Percentiles rank a stretch among this genome's conserved stretches.
These are phyloP conservation scores for Drosophila pegasa DNA, from an alignment of 2,888 invertebrate genomes.

Conservation along the genomic window DNA sequence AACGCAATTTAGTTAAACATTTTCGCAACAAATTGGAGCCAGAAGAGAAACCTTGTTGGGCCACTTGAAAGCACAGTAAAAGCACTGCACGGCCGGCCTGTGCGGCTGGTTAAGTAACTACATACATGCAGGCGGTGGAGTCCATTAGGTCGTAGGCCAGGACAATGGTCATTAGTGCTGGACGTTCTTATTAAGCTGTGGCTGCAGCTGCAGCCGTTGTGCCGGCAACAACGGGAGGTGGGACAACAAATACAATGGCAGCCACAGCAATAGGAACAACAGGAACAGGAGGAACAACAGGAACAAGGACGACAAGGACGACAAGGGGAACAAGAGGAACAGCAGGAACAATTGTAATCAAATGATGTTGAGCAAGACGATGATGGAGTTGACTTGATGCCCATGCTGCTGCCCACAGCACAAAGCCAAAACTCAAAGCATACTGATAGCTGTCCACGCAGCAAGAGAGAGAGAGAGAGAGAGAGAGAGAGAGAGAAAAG, in stretches of 20 bases:
- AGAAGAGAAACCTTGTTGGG: not conserved
- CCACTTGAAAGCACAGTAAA: not conserved
- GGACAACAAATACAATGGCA: slow-evolving; percentile 2
- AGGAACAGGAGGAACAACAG: slow-evolving; percentile 3
- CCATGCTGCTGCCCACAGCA: slow-evolving; percentile 1
- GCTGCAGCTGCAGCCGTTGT: slow-evolving; percentile 13
- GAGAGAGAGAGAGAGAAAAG: not conserved
- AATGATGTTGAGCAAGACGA: slow-evolving; percentile 36
- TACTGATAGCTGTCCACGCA: slow-evolving; percentile 4
- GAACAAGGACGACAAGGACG: too few relatives aligned
- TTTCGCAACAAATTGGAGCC: slow-evolving; percentile 4
- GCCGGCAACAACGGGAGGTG: slow-evolving; percentile 4
- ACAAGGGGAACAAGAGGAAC: not conserved
- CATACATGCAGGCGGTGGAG: slow-evolving; percentile 6
- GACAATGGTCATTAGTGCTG: slow-evolving; percentile 34
- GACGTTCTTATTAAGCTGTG: slow-evolving; percentile 15
- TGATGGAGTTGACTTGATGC: slow-evolving; percentile 7
- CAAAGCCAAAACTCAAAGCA: slow-evolving; percentile 16
- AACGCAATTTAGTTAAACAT: slow-evolving; percentile 6
- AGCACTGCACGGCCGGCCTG: not conserved
- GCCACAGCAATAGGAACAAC: slow-evolving; percentile 1
- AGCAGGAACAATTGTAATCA: slow-evolving; percentile 33
- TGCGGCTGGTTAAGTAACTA: not conserved
- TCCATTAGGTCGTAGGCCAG: slow-evolving; percentile 16
- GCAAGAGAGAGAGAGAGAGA: not conserved